Percentiles rank a stretch among this genome's conserved stretches.
Conservation (phyloP, 2,888 invertebrate species). For the Drosophila nr. fundita region DNA sequence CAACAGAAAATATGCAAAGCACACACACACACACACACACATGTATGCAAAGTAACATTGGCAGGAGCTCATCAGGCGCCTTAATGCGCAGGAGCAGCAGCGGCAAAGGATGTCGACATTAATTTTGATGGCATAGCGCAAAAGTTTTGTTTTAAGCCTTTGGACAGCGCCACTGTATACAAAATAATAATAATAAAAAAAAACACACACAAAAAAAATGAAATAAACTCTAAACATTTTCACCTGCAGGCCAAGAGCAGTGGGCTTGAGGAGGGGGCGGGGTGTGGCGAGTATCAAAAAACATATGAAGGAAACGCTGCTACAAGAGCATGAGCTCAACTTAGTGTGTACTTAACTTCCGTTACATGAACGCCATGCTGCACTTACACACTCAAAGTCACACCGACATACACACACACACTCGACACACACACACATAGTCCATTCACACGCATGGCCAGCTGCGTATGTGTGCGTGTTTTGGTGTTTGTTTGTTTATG, state of each 20-base stretch:
- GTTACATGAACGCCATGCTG: constrained; percentile 68
- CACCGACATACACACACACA: constrained; percentile 38
- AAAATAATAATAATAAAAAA: constrained; percentile 29
- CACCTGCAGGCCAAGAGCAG: constrained; percentile 57
- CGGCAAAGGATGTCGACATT: constrained; percentile 62
- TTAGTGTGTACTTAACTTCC: constrained; percentile 82
- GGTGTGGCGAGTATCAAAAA: constrained; percentile 65
- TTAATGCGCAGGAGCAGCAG: constrained; percentile 51
- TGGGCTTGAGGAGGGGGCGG: neutral
- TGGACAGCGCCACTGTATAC: constrained; percentile 63
- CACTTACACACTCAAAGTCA: constrained; percentile 20
- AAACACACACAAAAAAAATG: constrained; percentile 11
- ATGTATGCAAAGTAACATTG: constrained; percentile 28
- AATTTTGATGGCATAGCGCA: constrained; percentile 72
- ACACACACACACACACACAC: constrained; percentile 22
- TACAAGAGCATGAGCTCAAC: constrained; percentile 80
- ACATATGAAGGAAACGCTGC: constrained; percentile 76
- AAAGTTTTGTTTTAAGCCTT: constrained; percentile 79
- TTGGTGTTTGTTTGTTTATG: constrained; percentile 77
- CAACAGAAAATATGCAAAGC: constrained; percentile 26
- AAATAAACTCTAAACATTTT: constrained; percentile 60
- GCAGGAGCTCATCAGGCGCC: constrained; percentile 47
- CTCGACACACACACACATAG: constrained; percentile 22
- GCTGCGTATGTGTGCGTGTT: constrained; percentile 39
- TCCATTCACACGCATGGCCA: constrained; percentile 64